Evolutionary conservation across 2,797 vertebrate species (phyloP), one percentile per base, ranked within the genome.

Genomic region (Gallinago solitaria): DNA sequence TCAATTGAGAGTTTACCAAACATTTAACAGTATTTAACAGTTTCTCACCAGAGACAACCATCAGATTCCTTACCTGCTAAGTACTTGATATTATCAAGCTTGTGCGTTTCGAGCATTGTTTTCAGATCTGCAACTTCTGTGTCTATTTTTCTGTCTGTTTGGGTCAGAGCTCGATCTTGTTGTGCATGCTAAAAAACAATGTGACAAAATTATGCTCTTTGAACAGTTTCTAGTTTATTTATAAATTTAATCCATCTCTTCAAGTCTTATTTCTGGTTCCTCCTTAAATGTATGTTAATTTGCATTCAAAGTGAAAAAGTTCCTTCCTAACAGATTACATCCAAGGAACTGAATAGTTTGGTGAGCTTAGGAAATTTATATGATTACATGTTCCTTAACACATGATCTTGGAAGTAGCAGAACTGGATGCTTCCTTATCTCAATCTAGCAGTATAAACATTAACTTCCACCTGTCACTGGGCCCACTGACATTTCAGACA

Each of bases 71-170:
- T 97, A 99, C 99, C 99, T 98, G 99, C 99, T 59, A 99, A 98
- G 93, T 99, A 99, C 95, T 99, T 99, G 92, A 99, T 99, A 8
- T 98, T 99, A 87, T 99, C 99, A 77, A 99, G 98, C 97, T 99
- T 99, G 97, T 99, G 99, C 0, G 99, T 98, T 96, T 99, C 99
- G 3, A 99, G 97, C 99, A 99, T 98, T 70, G 99, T 99, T 98
- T 99, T 99, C 93, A 99, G 97, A 79, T 99, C 99, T 1, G 99
- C 99, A 47, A 99, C 98, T 97, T 99, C 99, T 2, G 99, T 99
- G 95, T 99, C 99, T 77, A 99, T 99, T 97, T 99, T 99, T 97
- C 99, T 98, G 96, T 99, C 98, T 16, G 98, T 99, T 83, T 99
- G 98, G 32, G 98, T 99, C 96, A 99, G 94, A 89, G 98, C 98